Evolutionary conservation across 1,140 invertebrate genomes (phyloP), one percentile per base, ranked within the genome.

Genomic region (Eriocheir sinensis): DNA sequence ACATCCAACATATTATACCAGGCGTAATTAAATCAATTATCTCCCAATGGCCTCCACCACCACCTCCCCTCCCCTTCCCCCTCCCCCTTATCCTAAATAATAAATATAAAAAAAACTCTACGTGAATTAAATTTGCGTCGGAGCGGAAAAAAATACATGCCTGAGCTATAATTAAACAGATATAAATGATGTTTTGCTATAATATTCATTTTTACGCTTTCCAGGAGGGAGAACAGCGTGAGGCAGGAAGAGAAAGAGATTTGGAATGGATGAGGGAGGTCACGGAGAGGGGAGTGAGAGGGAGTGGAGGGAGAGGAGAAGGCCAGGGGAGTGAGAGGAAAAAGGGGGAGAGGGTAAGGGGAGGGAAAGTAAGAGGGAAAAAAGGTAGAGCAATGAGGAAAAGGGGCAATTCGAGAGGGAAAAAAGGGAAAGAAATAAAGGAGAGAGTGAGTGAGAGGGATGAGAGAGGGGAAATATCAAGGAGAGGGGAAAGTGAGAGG

Each of bases 181-280:
- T 72, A 72, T 72, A 72, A 72, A 72, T 72, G 60, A 72, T 72
- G 60, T 72, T 72, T 72, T 72, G n/a, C n/a, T n/a, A n/a, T n/a
- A n/a, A n/a, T n/a, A n/a, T n/a, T n/a, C n/a, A n/a, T n/a, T n/a
- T n/a, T n/a, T n/a, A 72, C 27, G n/a, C 6, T 72, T 72, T 72
- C 60, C 60, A n/a, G 21, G 60, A 72, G 60, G 60, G 60, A 8
- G 60, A 72, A 72, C 60, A 72, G 60, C 4, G n/a, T 21, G 27
- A 72, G 60, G 60, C 60, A 72, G 60, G 27, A 72, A n/a, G 27
- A 72, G 60, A n/a, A 72, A n/a, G 60, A n/a, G 1, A 72, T 0
- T 2, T n/a, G 27, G 27, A 72, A n/a, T n/a, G 0, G 60, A 72
- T 72, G 60, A 72, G 60, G 60, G n/a, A 72, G 60, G 60, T 72